Base-by-base conservation (phyloP, 2,113 vertebrate genomes). In the Toxotes chatareus region DNA sequence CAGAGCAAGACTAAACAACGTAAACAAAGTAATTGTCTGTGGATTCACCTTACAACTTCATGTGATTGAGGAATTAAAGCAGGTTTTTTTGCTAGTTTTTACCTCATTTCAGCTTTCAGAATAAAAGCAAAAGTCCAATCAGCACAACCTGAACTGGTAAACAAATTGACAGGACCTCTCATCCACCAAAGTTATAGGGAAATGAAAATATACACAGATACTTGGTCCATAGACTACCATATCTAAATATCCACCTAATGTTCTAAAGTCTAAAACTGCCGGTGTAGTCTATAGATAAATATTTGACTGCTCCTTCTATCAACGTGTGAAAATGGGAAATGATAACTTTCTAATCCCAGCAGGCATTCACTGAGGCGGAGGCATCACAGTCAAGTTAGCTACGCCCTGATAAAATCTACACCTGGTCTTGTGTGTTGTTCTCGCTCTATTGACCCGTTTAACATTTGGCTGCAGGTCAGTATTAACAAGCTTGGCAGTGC, bases 371-470 rank as follows among this genome's bases (percentile, higher is more conserved):
- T 16, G 32, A 44, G 40, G 36, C 8, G 5, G 14, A 77, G 46
- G 23, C 19, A 1, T 47, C 74, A 21, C 14, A 2, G 0, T 42
- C 19, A n/a, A 53, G 17, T 73, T 21, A 64, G 55, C 51, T 47
- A 57, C 69, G 51, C 73, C 75, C 76, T 44, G 42, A 77, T 80
- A 56, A 59, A 60, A 76, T 68, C 21, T 42, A 59, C 40, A 77
- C 65, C 19, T 69, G 38, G 72, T 63, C 27, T 17, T 47, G 55
- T 47, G 36, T 51, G 46, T 17, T 16, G 27, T 62, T 68, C 10
- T 11, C 73, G 80, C 46, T 64, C 42, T 72, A n/a, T 53, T 78
- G 62, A 49, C 70, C 46, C 51, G 46, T 68, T 55, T 31, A 17
- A 59, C 42, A 75, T 11, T 19, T 61, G 67, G 72, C 55, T 68